Percentiles rank a stretch among this genome's conserved stretches.
These are phyloP conservation scores for Scolopax bukidnonensis DNA, from an alignment of 2,797 vertebrate genomes.

Conservation along the genomic window DNA sequence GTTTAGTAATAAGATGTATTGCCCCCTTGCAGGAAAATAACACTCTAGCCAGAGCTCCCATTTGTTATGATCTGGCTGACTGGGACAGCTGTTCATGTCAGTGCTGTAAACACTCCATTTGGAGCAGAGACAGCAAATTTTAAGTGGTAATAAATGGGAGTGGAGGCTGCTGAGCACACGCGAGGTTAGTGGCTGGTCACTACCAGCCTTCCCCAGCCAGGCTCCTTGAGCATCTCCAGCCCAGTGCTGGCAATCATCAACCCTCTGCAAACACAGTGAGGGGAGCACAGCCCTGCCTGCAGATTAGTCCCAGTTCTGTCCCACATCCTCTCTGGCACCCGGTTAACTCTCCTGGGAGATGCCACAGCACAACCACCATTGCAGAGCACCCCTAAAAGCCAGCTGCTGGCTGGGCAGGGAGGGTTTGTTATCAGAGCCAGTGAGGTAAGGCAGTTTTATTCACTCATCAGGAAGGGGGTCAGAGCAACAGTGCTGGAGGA, in stretches of 20 bases:
- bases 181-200: background rate
- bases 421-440: background rate
- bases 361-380: background rate
- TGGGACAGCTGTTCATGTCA: slow-evolving; percentile 43
- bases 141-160: slow-evolving; percentile 21
- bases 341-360: background rate
- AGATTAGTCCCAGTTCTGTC: background rate
- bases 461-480: background rate
- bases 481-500: background rate
- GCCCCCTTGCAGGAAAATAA: slow-evolving; percentile 37
- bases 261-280: background rate
- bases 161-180: background rate
- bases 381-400: background rate
- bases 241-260: accelerated
- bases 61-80: slow-evolving; percentile 51
- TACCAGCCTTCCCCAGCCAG: background rate
- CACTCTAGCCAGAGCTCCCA: slow-evolving; percentile 38
- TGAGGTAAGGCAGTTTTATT: background rate
- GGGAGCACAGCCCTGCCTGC: background rate
- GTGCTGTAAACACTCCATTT: slow-evolving; percentile 38
- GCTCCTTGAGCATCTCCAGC: background rate
- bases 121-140: slow-evolving; percentile 1
- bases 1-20: slow-evolving; percentile 61
- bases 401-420: background rate
- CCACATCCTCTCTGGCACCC: accelerated